These are phyloP conservation scores for Bucco capensis DNA, from an alignment of 2,113 vertebrate species.

Conservation along the genomic window DNA sequence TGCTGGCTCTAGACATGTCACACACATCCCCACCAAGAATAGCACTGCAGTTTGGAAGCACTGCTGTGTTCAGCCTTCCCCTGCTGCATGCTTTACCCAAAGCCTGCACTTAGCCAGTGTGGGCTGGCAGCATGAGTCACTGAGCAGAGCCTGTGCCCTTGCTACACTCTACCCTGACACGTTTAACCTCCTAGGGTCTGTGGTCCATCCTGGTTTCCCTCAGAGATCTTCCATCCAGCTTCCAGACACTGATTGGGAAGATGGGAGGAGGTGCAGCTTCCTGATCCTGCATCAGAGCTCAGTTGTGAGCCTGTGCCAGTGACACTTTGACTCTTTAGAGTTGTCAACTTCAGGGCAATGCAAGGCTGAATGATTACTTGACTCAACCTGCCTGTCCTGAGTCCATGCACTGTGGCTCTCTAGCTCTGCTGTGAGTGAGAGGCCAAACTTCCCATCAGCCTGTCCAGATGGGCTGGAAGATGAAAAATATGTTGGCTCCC, in stretches of 20 bases:
- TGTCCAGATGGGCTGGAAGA: not conserved
- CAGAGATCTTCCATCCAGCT: not conserved
- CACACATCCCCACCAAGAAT: not conserved
- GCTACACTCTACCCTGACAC: not conserved
- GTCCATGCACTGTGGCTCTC: not conserved
- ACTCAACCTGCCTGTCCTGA: not conserved
- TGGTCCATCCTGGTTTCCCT: not conserved
- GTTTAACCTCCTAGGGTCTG: not conserved
- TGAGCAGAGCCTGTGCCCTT: not conserved
- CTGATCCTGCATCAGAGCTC: not conserved
- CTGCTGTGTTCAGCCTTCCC: not conserved
- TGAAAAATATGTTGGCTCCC: not conserved
- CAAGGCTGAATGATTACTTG: not conserved
- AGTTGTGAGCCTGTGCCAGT: not conserved
- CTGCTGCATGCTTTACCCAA: not conserved
- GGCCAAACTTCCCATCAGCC: not conserved
- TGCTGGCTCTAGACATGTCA: not conserved
- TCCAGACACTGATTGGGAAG: slow-evolving; percentile 10
- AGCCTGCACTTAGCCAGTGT: slow-evolving; percentile 24
- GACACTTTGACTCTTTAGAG: not conserved
- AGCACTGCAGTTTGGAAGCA: not conserved
- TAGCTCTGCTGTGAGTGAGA: not conserved
- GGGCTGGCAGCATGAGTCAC: slow-evolving; percentile 20
- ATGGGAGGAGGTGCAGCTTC: not conserved
- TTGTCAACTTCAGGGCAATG: not conserved